Evolutionary conservation across 2,888 invertebrate genomes (phyloP).

Genomic region (Campoplex nolae): DNA sequence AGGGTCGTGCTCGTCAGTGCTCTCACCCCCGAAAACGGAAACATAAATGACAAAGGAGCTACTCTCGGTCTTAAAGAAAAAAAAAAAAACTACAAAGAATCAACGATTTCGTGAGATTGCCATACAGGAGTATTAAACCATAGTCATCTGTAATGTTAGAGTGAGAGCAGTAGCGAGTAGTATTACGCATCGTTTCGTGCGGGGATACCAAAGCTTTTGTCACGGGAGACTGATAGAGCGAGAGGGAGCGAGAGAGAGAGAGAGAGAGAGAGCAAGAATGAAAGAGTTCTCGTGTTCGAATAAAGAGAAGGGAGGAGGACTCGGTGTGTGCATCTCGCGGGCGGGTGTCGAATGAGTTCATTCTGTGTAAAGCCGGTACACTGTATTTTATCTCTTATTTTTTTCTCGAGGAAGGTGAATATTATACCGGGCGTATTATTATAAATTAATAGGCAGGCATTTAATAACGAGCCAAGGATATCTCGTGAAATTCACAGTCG

Average conservation of each 20-base stretch:
- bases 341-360: constrained; percentile 76
- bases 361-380: constrained; percentile 43
- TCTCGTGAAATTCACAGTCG: background rate
- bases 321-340: constrained; percentile 42
- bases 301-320: constrained; percentile 54
- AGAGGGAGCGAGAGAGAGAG: background rate
- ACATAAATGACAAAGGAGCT: constrained; percentile 82
- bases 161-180: constrained; percentile 46
- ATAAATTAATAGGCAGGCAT: constrained; percentile 54
- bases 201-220: constrained; percentile 69
- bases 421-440: constrained; percentile 26
- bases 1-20: constrained; percentile 29
- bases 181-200: constrained; percentile 68
- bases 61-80: constrained; percentile 42
- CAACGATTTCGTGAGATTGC: constrained; percentile 67
- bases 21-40: constrained; percentile 81
- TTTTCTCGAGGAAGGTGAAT: constrained; percentile 16
- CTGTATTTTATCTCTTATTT: constrained; percentile 19
- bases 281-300: constrained; percentile 67
- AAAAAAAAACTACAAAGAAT: constrained; percentile 63
- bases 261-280: constrained; percentile 19
- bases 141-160: constrained; percentile 7
- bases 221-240: constrained; percentile 30
- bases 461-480: constrained; percentile 5
- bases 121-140: constrained; percentile 12